phyloP scores from a whole-genome alignment of 92 coral and sea anemone species.

The Phenganax stokvisi region DNA sequence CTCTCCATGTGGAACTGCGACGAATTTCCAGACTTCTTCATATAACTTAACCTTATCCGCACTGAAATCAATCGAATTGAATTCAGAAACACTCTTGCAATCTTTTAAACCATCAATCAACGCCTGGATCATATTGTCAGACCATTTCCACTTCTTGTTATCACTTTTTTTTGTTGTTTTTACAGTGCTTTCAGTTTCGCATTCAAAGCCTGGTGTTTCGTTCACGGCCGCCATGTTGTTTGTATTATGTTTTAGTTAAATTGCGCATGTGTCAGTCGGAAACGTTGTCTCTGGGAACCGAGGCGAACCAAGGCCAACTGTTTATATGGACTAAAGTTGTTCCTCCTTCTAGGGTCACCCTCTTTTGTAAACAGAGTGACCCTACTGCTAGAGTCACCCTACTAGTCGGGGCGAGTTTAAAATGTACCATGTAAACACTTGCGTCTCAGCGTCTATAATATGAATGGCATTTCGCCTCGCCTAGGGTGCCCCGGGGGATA shows the following conservation, averaged over 20 bases:
- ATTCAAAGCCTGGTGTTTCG: not conserved
- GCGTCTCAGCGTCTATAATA: slow-evolving; percentile 1
- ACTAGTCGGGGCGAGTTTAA: slow-evolving; percentile 5
- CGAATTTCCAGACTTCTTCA: not conserved
- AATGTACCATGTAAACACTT: not conserved
- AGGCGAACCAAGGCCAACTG: not conserved
- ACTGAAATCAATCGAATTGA: not conserved
- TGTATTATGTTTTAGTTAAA: not conserved
- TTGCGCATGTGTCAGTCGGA: not conserved
- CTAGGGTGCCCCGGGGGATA: not conserved
- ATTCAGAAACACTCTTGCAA: not conserved
- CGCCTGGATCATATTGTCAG: not conserved
- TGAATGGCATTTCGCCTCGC: not conserved
- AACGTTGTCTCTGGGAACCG: not conserved
- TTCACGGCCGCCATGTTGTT: not conserved
- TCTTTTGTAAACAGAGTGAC: slow-evolving; percentile 1
- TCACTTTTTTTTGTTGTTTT: not conserved
- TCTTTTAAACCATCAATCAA: not conserved
- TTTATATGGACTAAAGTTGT: not conserved
- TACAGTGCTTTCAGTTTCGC: not conserved
- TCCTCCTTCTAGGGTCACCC: slow-evolving; percentile 1
- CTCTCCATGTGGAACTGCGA: no score
- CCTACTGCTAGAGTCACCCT: slow-evolving; percentile 3
- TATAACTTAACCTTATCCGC: not conserved
- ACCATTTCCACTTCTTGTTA: no score